These are phyloP conservation scores for Polyommatus icarus DNA, from an alignment of 2,888 invertebrate genomes.

Conservation along the genomic window DNA sequence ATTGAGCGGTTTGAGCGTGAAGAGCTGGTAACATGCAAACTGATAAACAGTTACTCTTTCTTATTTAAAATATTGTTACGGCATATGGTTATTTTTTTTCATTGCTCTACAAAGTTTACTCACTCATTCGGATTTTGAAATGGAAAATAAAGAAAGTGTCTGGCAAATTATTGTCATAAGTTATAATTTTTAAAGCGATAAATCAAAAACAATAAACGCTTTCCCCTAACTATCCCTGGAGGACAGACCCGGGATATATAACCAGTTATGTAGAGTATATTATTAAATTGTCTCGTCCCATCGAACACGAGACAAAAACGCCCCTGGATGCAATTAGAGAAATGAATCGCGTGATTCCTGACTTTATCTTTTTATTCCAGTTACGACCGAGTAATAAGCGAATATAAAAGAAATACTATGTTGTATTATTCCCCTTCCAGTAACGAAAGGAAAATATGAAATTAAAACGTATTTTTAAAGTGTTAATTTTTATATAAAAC, in stretches of 20 bases:
- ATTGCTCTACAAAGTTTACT: neutral
- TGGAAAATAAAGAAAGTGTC: neutral
- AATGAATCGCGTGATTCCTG: conserved; percentile 67
- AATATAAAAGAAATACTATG: conserved; percentile 51
- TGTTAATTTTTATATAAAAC: neutral
- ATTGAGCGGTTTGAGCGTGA: too few species aligned
- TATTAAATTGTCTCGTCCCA: conserved; percentile 45
- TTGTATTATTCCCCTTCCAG: neutral
- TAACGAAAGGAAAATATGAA: neutral
- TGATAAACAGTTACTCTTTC: too few species aligned
- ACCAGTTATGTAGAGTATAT: conserved; percentile 36
- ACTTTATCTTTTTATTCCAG: conserved; percentile 57
- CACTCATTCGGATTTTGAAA: neutral
- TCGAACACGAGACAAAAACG: conserved; percentile 47
- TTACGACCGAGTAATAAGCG: conserved; percentile 57
- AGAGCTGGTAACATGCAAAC: too few species aligned
- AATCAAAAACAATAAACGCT: conserved; percentile 28
- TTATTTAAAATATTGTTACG: too few species aligned
- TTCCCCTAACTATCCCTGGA: conserved; percentile 28
- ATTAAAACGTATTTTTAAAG: neutral
- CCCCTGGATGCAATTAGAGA: conserved; percentile 62
- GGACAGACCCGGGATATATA: conserved; percentile 28
- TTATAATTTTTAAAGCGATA: conserved; percentile 15
- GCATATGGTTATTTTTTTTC: too few species aligned
- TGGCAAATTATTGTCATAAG: neutral